Evolutionary conservation across 2,113 vertebrate genomes (phyloP), one percentile per base, ranked within the genome.

Genomic region (Ahaetulla prasina): DNA sequence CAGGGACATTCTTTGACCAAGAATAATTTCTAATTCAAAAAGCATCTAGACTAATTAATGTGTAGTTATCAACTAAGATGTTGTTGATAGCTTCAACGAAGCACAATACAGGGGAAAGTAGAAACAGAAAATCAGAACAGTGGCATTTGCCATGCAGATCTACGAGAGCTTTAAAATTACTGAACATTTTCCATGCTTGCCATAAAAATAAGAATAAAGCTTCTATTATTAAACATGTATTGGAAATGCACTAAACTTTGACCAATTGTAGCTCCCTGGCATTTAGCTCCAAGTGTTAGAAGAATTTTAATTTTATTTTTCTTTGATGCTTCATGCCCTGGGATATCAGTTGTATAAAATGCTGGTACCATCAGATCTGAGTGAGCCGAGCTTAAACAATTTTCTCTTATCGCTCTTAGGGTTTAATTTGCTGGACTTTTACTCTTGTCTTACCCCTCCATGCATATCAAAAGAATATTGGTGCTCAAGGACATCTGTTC

Each of bases 361-460:
- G 47, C 35, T 88, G 90, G 88, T 89, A 85, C 68, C 87, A 87
- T 85, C 10, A 25, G 68, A 54, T 53, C 49, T 55, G 54, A 86
- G 2, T 12, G 88, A 92, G 55, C 25, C 43, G n/a, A 68, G 30
- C 30, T 94, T 90, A 94, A 94, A 89, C 5, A 88, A 35, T 87
- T 93, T 60, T 88, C 88, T 57, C 92, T 30, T n/a, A 9, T 63
- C 88, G 1, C 92, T 74, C 7, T n/a, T 50, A 30, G 88, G 68
- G 16, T 89, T 96, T 94, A 87, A 80, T 94, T 95, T 94, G 47
- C 84, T 86, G 95, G 94, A 95, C 94, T 92, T 80, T 80, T 80
- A 80, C 35, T 80, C 25, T 52, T 0, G 68, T 39, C 68, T 95
- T 91, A 92, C 94, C 93, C 90, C 60, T 85, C 45, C 55, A 10